These are phyloP conservation scores for Cephus sareptanus DNA, from an alignment of 2,888 invertebrate species.

Conservation along the genomic window DNA sequence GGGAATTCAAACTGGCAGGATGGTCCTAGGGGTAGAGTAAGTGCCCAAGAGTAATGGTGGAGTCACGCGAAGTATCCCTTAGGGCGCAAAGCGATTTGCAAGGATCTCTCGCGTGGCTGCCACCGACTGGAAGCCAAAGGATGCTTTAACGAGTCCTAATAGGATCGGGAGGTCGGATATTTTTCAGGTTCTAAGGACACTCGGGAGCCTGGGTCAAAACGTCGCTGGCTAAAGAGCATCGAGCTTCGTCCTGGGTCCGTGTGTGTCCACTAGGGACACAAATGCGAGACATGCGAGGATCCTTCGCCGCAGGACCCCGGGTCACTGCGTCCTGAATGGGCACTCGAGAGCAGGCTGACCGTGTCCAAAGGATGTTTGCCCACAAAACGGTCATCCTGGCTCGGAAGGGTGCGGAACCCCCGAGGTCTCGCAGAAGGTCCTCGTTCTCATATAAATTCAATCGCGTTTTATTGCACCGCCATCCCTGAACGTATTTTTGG, in stretches of 20 bases:
- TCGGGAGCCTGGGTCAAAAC: constrained; percentile 34
- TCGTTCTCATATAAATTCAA: constrained; percentile 9
- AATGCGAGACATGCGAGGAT: constrained; percentile 26
- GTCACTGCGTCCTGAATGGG: constrained; percentile 39
- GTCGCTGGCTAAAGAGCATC: constrained; percentile 29
- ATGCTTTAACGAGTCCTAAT: constrained; percentile 41
- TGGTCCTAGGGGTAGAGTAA: neutral
- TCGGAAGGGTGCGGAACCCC: constrained; percentile 9
- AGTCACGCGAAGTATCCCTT: constrained; percentile 9
- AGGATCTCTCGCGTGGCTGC: neutral
- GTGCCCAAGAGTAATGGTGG: neutral
- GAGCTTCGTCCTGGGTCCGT: constrained; percentile 8
- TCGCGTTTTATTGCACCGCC: constrained; percentile 6
- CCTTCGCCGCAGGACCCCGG: constrained; percentile 20
- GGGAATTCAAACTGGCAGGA: neutral
- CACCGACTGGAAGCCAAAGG: constrained; percentile 20
- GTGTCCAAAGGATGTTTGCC: constrained; percentile 51
- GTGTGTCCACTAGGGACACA: constrained; percentile 16
- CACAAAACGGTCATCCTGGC: constrained; percentile 40
- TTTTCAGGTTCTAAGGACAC: constrained; percentile 13
- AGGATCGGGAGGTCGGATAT: constrained; percentile 30
- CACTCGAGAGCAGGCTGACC: constrained; percentile 36
- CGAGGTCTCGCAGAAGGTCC: neutral
- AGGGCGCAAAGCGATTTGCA: constrained; percentile 6
- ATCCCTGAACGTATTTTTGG: constrained; percentile 1